These are phyloP conservation scores for Drosophila rufa DNA, from an alignment of 1,140 invertebrate genomes.

Conservation along the genomic window DNA sequence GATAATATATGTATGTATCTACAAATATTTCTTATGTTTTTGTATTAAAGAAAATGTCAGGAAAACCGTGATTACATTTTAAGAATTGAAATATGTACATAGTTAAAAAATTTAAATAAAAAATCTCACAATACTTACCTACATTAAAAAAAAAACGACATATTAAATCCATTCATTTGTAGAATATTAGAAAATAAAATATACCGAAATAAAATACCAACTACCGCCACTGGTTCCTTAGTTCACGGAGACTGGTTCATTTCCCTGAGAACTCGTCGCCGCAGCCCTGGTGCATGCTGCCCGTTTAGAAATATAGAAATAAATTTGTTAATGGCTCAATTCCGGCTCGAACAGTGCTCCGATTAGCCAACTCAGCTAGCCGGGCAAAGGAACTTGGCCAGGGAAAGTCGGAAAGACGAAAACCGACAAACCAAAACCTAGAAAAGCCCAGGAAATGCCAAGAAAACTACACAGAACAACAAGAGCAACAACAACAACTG, in stretches of 20 bases:
- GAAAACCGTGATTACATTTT: no score
- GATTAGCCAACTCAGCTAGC: conserved; percentile 21
- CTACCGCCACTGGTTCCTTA: not conserved
- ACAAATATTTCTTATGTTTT: no score
- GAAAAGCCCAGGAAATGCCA: conserved; percentile 15
- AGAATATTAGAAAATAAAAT: not conserved
- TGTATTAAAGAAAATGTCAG: no score
- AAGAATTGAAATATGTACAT: no score
- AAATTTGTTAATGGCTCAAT: conserved; percentile 51
- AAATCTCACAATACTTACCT: no score
- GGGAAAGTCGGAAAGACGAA: not conserved
- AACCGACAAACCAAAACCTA: not conserved
- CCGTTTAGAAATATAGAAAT: conserved; percentile 46
- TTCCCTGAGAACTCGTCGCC: not conserved
- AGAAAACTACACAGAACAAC: conserved; percentile 2
- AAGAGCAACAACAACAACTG: conserved; percentile 28
- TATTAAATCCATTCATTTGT: not conserved
- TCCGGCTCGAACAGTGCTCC: not conserved
- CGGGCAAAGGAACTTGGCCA: conserved; percentile 1
- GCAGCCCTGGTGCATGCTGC: conserved; percentile 13
- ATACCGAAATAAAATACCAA: not conserved
- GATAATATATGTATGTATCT: no score
- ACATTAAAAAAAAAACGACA: no score
- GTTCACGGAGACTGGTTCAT: conserved; percentile 8
- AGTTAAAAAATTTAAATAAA: no score